phyloP scores from a whole-genome alignment of 2,888 invertebrate genomes.

The Drosophila birchii region DNA sequence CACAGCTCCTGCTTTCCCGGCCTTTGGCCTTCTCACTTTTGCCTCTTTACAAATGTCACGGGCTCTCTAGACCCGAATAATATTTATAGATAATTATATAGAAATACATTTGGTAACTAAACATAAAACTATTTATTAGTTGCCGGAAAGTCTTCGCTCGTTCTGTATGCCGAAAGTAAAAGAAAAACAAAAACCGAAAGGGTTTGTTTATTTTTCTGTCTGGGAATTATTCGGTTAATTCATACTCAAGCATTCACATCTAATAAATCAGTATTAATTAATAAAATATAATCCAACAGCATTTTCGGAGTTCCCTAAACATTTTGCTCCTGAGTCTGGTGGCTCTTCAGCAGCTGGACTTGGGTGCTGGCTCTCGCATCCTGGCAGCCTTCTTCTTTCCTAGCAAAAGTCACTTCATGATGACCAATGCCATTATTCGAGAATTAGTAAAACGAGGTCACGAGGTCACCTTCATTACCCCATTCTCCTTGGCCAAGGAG shows the following conservation, averaged over 20 bases:
- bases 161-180: neutral
- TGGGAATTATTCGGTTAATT: neutral
- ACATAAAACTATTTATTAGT: neutral
- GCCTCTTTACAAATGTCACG: neutral
- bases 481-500: slow-evolving; percentile 65
- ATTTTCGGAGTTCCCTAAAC: slow-evolving; percentile 14
- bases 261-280: neutral
- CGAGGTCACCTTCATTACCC: slow-evolving; percentile 79
- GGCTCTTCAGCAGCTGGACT: slow-evolving; percentile 51
- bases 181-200: neutral
- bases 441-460: slow-evolving; percentile 85
- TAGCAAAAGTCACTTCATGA: slow-evolving; percentile 85
- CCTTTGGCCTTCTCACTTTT: neutral
- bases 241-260: too few relatives aligned
- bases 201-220: neutral
- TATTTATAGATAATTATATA: neutral
- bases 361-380: slow-evolving; percentile 79
- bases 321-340: slow-evolving; percentile 46
- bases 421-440: slow-evolving; percentile 83
- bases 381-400: slow-evolving; percentile 84
- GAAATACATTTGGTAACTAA: neutral
- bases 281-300: slow-evolving; percentile 21
- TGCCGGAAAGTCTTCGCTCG: neutral
- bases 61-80: neutral
- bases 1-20: too few relatives aligned